Base-by-base conservation (phyloP, 1,140 invertebrate species). In the Coenobita brevimanus region DNA sequence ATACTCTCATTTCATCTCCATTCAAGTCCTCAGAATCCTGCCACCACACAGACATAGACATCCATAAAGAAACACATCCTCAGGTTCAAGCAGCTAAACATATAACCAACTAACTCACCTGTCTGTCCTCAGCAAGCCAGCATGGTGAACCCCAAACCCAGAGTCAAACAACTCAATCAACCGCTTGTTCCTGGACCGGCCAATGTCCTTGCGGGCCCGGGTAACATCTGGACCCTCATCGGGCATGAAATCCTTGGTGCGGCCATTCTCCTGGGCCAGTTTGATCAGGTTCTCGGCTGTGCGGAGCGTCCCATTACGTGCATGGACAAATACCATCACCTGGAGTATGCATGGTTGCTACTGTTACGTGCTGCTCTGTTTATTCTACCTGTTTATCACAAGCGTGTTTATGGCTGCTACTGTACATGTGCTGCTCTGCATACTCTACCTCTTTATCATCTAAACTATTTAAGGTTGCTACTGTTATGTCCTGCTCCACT, bases 301-400 rank as follows among this genome's bases (percentile, higher is more conserved):
- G 89, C 96, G 94, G 24, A 97, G 95, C 0, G 99, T 99, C 8
- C 97, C 97, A 94, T 99, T 99, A 60, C 99, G 94, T 0, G 98
- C 97, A 93, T 99, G 99, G 0, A 99, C 99, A 93, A 99, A 99
- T 0, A 99, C 97, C 97, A 99, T 99, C 0, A 99, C 98, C 94
- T 96, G 90, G 33, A 79, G 43, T 91, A 88, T 83, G 24, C 46
- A 50, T 8, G 46, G 46, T 50, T n/a, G 41, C 3, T 3, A 33
- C 30, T 24, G 69, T 6, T 30, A 36, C 38, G 30, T 67, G n/a
- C n/a, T n/a, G n/a, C n/a, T n/a, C n/a, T n/a, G n/a, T n/a, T n/a
- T n/a, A n/a, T n/a, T n/a, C n/a, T n/a, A n/a, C n/a, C n/a, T n/a
- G n/a, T n/a, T n/a, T n/a, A n/a, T n/a, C n/a, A n/a, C n/a, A n/a